Evolutionary conservation across 2,888 invertebrate genomes (phyloP).

Genomic region (Ormia ochracea): DNA sequence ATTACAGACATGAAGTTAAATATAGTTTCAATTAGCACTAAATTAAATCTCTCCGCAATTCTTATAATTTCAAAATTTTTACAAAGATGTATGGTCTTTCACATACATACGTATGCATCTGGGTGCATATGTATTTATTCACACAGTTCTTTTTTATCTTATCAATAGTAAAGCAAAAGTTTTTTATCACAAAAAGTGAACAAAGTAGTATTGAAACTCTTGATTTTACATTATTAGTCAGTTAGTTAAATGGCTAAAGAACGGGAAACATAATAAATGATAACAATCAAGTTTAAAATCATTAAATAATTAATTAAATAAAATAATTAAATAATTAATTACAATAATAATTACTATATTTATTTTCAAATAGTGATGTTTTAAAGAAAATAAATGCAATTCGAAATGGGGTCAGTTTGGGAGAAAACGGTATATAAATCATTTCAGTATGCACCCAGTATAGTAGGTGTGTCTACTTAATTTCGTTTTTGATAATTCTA

Average conservation of each 20-base stretch:
- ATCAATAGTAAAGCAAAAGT: constrained; percentile 34
- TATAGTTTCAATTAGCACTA: background rate
- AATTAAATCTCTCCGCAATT: background rate
- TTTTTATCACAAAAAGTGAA: constrained; percentile 35
- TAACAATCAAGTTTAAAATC: background rate
- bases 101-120: too few relatives aligned
- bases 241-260: constrained; percentile 18
- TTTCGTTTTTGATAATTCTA: background rate
- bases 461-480: constrained; percentile 67
- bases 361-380: background rate
- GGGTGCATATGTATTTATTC: too few relatives aligned
- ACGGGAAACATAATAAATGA: background rate
- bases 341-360: too few relatives aligned
- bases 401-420: constrained; percentile 68
- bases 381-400: background rate
- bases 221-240: constrained; percentile 16
- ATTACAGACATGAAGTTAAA: too few relatives aligned
- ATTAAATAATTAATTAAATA: too few relatives aligned
- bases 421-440: constrained; percentile 67
- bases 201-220: background rate
- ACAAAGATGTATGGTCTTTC: background rate
- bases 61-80: background rate
- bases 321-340: too few relatives aligned
- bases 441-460: constrained; percentile 70
- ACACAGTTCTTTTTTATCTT: constrained; percentile 58